Evolutionary conservation across 2,888 invertebrate genomes (phyloP).

Genomic region (Diplolepis rosae): DNA sequence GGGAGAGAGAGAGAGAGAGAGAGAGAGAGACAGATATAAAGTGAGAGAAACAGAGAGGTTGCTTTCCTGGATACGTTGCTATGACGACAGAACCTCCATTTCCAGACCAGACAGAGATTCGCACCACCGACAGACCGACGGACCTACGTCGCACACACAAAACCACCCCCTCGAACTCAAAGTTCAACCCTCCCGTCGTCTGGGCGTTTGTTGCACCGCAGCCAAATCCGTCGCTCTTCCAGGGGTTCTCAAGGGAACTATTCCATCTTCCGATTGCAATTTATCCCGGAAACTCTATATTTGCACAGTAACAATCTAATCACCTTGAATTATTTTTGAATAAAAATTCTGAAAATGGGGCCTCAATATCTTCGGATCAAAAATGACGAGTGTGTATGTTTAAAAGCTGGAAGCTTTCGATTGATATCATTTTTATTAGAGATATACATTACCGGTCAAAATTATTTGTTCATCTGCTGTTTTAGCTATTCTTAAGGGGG

Average conservation of each 20-base stretch:
- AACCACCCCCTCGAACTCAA: slow-evolving; percentile 53
- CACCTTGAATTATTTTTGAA: not conserved
- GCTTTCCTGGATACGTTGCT: slow-evolving; percentile 72
- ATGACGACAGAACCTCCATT: slow-evolving; percentile 68
- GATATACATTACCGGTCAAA: no score
- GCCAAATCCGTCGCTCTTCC: slow-evolving; percentile 57
- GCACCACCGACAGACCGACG: slow-evolving; percentile 60
- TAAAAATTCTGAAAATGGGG: no score
- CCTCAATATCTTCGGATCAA: no score
- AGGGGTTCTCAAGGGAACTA: slow-evolving; percentile 57
- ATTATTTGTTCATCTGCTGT: no score
- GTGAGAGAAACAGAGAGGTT: slow-evolving; percentile 55
- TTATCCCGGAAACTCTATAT: not conserved
- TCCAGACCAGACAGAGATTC: slow-evolving; percentile 68
- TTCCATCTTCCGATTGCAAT: slow-evolving; percentile 8
- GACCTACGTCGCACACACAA: slow-evolving; percentile 49
- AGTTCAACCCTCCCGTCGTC: slow-evolving; percentile 61
- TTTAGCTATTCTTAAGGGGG: no score
- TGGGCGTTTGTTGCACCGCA: slow-evolving; percentile 70
- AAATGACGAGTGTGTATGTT: no score
- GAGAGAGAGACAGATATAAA: slow-evolving; percentile 33
- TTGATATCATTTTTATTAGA: no score
- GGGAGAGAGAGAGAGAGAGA: slow-evolving; percentile 36
- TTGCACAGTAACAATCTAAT: not conserved
- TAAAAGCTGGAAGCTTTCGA: no score